A percentile compares a stretch with the other conserved stretches of the same genome.
Evolutionary conservation across 2,888 invertebrate genomes (phyloP).

Genomic region (Spodoptera picta): DNA sequence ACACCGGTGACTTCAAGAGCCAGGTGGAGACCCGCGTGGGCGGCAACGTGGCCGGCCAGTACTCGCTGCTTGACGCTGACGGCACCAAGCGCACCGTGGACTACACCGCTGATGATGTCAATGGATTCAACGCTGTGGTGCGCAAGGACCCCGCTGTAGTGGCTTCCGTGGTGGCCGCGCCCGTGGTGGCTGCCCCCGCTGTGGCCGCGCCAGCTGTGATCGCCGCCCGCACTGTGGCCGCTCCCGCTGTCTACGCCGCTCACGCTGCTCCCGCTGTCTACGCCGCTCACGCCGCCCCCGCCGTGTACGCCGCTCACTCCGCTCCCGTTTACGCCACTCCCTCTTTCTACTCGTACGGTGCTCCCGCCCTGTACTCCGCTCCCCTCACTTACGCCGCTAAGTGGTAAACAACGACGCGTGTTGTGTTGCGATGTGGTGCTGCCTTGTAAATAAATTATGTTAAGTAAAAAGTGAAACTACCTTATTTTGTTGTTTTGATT

Average conservation of each 20-base stretch:
- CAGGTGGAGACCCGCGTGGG: constrained; percentile 86
- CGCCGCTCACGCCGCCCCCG: constrained; percentile 57
- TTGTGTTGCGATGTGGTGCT: constrained; percentile 40
- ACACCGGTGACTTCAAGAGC: constrained; percentile 88
- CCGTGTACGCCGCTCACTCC: constrained; percentile 46
- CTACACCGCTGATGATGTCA: constrained; percentile 85
- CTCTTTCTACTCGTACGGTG: constrained; percentile 41
- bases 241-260: constrained; percentile 49
- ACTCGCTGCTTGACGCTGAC: constrained; percentile 86
- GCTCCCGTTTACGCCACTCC: constrained; percentile 36
- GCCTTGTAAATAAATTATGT: constrained; percentile 62
- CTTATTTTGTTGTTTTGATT: constrained; percentile 34
- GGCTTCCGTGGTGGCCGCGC: constrained; percentile 59
- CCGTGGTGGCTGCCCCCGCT: constrained; percentile 45
- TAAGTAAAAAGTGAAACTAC: constrained; percentile 68
- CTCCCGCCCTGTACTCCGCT: constrained; percentile 45
- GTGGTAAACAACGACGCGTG: constrained; percentile 51
- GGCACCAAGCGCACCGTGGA: constrained; percentile 87
- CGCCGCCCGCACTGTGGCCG: constrained; percentile 54
- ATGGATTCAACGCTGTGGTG: constrained; percentile 88
- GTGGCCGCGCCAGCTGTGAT: constrained; percentile 56
- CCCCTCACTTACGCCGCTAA: constrained; percentile 52
- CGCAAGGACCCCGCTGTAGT: constrained; percentile 81
- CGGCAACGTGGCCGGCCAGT: constrained; percentile 85
- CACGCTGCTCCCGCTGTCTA: constrained; percentile 36